phyloP scores from a whole-genome alignment of 35 echinoderm and acorn worm species.

The Amphiura filiformis region DNA sequence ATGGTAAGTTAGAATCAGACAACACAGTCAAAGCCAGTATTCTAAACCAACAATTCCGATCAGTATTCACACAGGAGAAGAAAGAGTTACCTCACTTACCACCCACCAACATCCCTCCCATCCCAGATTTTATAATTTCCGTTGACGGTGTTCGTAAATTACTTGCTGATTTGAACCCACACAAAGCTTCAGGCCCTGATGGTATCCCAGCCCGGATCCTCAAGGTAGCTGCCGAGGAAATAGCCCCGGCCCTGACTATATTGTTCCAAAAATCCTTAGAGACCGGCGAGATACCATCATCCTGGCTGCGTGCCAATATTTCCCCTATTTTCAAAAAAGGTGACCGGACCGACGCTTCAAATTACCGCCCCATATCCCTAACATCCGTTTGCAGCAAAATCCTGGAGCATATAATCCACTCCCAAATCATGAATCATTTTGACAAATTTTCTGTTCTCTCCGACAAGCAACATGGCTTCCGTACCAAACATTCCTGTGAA shows the following conservation, averaged over 20 bases:
- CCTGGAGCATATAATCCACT: background rate
- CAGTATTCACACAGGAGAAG: background rate
- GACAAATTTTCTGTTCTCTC: background rate
- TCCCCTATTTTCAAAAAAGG: background rate
- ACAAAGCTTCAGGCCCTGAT: slow-evolving; percentile 21
- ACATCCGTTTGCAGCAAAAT: background rate
- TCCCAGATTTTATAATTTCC: slow-evolving; percentile 28
- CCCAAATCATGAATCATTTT: background rate
- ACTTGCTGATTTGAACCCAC: background rate
- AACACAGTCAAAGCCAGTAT: background rate
- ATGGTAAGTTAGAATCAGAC: background rate
- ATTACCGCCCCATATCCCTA: too few species aligned
- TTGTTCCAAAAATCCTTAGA: slow-evolving; percentile 18
- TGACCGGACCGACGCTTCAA: background rate
- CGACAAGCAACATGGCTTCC: background rate
- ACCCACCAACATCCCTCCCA: background rate
- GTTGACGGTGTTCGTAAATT: slow-evolving; percentile 18
- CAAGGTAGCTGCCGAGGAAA: slow-evolving; percentile 26
- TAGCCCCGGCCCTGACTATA: slow-evolving; percentile 10
- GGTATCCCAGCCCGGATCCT: slow-evolving; percentile 32
- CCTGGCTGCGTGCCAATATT: slow-evolving; percentile 24
- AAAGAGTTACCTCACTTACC: background rate
- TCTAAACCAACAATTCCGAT: background rate
- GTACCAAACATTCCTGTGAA: background rate
- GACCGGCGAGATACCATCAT: slow-evolving; percentile 6